These are phyloP conservation scores for Galemys pyrenaicus DNA, from an alignment of 2,113 vertebrate genomes.

Conservation along the genomic window DNA sequence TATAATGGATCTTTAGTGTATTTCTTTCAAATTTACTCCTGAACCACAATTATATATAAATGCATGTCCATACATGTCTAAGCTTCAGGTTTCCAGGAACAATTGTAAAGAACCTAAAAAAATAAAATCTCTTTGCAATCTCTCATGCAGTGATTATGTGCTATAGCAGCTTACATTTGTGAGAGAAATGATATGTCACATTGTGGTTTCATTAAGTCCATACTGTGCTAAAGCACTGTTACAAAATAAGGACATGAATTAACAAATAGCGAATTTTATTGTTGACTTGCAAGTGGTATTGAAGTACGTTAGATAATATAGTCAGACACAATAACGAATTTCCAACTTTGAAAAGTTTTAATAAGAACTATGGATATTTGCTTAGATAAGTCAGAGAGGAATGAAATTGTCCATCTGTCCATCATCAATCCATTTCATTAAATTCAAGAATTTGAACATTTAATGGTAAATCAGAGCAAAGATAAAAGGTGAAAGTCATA, in stretches of 20 bases:
- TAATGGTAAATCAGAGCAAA: slow-evolving; percentile 7
- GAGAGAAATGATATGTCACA: not conserved
- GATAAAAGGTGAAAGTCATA: not conserved
- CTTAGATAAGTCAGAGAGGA: not conserved
- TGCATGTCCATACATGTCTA: not conserved
- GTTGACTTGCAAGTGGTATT: not conserved
- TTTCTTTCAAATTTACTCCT: slow-evolving; percentile 38
- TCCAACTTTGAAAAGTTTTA: not conserved
- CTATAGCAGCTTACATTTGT: not conserved
- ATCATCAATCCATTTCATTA: not conserved
- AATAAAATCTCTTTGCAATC: not conserved
- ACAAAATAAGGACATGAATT: not conserved
- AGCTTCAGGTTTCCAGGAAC: not conserved
- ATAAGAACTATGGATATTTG: not conserved
- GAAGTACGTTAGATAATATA: not conserved
- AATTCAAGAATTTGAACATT: not conserved
- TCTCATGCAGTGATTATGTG: not conserved
- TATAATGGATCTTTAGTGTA: not conserved
- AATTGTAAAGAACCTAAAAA: not conserved
- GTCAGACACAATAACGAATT: not conserved
- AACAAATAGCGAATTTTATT: not conserved
- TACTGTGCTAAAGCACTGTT: not conserved
- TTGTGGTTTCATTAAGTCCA: slow-evolving; percentile 52
- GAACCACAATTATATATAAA: not conserved
- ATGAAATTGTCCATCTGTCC: not conserved